A percentile compares a stretch with the other conserved stretches of the same genome.
These are phyloP conservation scores for Drosophila kuntzei DNA, from an alignment of 2,888 invertebrate species.

Conservation along the genomic window DNA sequence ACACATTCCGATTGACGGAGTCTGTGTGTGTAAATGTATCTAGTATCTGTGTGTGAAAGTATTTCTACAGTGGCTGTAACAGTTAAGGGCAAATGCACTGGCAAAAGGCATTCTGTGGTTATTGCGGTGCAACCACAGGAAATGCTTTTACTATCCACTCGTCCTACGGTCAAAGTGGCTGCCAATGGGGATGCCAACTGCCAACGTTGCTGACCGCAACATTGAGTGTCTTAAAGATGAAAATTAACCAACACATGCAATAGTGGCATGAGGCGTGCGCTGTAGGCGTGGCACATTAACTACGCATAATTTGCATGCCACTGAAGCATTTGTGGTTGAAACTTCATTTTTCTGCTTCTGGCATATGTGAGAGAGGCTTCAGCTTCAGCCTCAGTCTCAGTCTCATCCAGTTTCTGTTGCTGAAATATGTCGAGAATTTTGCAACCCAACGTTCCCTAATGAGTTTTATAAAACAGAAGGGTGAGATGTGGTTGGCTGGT, in stretches of 20 bases:
- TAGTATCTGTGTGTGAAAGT: conserved; percentile 21
- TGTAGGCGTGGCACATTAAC: conserved; percentile 64
- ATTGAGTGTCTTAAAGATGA: conserved; percentile 79
- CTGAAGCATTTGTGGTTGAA: conserved; percentile 69
- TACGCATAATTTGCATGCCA: conserved; percentile 75
- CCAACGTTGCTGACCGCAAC: conserved; percentile 58
- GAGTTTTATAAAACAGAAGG: conserved; percentile 57
- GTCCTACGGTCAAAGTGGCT: conserved; percentile 40
- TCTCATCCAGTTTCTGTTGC: conserved; percentile 26
- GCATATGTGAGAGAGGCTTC: conserved; percentile 45
- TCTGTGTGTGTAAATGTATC: conserved; percentile 18
- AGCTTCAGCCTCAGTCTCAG: not conserved
- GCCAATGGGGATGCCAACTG: conserved; percentile 4
- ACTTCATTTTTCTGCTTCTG: conserved; percentile 64
- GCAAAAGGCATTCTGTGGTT: conserved; percentile 71
- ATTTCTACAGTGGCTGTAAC: conserved; percentile 37
- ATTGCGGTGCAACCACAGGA: conserved; percentile 62
- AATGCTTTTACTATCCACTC: conserved; percentile 62
- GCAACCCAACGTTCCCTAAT: conserved; percentile 64
- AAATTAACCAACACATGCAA: conserved; percentile 70
- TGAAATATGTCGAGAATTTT: conserved; percentile 68
- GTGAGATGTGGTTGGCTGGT: conserved; percentile 29
- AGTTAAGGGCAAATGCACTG: conserved; percentile 49
- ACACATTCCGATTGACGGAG: conserved; percentile 22
- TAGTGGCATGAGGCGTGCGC: not conserved